These are phyloP conservation scores for Drosophila sucinea DNA, from an alignment of 1,140 invertebrate genomes.

Conservation along the genomic window DNA sequence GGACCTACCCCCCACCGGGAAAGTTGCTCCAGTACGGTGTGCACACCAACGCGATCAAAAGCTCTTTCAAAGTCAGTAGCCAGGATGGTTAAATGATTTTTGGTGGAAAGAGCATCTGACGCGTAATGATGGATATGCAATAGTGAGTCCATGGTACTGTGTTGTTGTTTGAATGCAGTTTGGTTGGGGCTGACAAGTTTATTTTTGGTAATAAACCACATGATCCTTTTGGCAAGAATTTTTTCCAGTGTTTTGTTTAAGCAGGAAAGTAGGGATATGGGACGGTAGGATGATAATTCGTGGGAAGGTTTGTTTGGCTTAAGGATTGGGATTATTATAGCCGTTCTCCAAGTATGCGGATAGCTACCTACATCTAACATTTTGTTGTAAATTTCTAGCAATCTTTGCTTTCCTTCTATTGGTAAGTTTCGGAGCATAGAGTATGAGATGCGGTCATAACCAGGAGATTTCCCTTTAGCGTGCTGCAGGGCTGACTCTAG, in stretches of 20 bases:
- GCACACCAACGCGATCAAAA: constrained; percentile 15
- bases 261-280: constrained; percentile 12
- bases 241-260: no score
- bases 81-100: no score
- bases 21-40: constrained; percentile 31
- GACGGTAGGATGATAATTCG: constrained; percentile 23
- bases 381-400: constrained; percentile 9
- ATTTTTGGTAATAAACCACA: no score
- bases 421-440: constrained; percentile 3
- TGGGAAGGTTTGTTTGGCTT: constrained; percentile 31
- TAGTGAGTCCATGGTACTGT: no score
- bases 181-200: no score
- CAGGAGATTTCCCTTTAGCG: neutral
- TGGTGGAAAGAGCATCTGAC: no score
- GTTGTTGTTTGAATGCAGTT: no score
- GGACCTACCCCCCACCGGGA: constrained; percentile 5
- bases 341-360: constrained; percentile 18
- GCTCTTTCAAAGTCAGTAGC: no score
- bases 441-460: constrained; percentile 1
- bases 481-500: constrained; percentile 6
- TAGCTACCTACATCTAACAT: neutral
- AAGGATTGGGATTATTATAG: constrained; percentile 27
- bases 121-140: no score
- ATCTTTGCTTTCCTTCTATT: constrained; percentile 7
- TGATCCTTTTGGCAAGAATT: no score